Percentiles rank a stretch among this genome's conserved stretches.
Conservation (phyloP, 2,113 vertebrate genomes). For the Onychostoma macrolepis region DNA sequence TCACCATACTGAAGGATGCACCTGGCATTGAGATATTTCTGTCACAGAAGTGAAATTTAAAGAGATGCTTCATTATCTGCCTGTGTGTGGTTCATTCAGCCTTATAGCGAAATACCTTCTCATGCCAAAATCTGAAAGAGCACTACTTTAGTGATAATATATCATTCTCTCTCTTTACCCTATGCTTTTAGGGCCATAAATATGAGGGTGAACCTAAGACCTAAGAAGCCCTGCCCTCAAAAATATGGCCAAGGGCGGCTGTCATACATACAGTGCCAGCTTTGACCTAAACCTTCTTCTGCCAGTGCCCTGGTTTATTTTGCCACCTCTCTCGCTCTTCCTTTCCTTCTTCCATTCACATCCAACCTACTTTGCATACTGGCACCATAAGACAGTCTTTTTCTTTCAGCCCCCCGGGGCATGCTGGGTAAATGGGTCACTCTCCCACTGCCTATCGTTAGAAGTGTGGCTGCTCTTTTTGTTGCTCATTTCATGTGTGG, state of each 20-base stretch:
- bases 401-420: conserved; percentile 57
- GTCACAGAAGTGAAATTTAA: background rate
- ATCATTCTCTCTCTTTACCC: background rate
- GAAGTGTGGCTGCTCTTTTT: conserved; percentile 49
- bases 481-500: conserved; percentile 55
- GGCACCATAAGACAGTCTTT: conserved; percentile 49
- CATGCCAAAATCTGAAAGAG: background rate
- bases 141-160: conserved; percentile 1
- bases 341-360: conserved; percentile 35
- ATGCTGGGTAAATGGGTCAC: conserved; percentile 72
- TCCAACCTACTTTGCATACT: conserved; percentile 48
- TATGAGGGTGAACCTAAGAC: background rate
- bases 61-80: background rate
- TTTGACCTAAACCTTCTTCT: conserved; percentile 32
- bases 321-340: conserved; percentile 30
- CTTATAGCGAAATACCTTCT: background rate
- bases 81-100: background rate
- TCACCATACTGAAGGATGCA: conserved; percentile 19
- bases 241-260: background rate
- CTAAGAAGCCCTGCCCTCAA: background rate
- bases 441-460: conserved; percentile 49
- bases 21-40: background rate
- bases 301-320: conserved; percentile 29
- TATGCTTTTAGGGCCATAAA: background rate
- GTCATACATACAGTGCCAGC: background rate